Evolutionary conservation across 2,113 vertebrate species (phyloP).

Genomic region (Petrocephalus zakoni): DNA sequence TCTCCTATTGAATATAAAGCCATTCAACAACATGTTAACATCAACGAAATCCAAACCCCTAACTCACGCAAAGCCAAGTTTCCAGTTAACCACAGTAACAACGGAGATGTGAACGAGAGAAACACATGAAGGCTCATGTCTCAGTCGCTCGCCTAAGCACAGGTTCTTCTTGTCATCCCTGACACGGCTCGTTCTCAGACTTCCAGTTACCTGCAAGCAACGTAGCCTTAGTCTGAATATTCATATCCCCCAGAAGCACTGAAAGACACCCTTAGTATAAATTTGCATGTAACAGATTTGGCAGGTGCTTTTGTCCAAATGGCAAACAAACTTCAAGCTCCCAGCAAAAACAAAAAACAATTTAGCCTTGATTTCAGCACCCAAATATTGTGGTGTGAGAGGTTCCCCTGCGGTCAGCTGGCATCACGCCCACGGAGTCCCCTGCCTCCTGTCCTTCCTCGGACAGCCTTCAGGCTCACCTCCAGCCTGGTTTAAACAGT

Average conservation of each 20-base stretch:
- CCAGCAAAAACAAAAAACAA: neutral
- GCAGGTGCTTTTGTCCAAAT: neutral
- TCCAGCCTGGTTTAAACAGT: no score
- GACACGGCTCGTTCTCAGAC: neutral
- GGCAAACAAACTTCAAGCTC: neutral
- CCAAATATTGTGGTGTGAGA: neutral
- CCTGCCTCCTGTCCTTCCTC: no score
- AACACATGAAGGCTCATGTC: neutral
- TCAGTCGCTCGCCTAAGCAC: neutral
- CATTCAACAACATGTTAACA: neutral
- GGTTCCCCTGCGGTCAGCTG: no score
- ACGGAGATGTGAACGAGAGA: neutral
- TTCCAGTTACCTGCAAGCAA: neutral
- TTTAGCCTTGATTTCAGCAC: neutral
- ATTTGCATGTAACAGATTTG: neutral
- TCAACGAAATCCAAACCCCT: neutral
- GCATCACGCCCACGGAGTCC: no score
- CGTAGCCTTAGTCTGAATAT: neutral
- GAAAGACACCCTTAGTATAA: no score
- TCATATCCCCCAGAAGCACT: neutral
- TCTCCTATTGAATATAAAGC: neutral
- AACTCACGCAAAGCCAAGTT: neutral
- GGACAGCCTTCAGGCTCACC: no score
- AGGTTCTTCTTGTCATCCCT: neutral
- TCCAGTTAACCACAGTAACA: neutral